Evolutionary conservation across 2,888 invertebrate species (phyloP).

Genomic region (Drosophila mettleri): DNA sequence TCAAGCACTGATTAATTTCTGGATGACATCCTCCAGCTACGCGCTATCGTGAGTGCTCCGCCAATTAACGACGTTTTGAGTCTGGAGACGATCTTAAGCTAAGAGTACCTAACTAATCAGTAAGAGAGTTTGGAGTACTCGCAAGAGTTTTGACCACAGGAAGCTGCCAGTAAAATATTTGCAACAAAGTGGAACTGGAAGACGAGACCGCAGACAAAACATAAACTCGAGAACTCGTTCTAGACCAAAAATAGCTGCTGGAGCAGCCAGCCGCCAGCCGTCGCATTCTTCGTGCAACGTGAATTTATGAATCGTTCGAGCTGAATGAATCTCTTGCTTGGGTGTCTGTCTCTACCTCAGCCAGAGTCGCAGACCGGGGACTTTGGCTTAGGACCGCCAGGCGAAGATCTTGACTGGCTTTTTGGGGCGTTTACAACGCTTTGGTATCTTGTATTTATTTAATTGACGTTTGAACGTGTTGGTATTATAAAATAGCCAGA

Average conservation of each 20-base stretch:
- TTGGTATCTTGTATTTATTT: slow-evolving; percentile 80
- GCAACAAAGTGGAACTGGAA: slow-evolving; percentile 26
- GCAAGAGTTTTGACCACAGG: slow-evolving; percentile 67
- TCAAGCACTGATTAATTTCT: slow-evolving; percentile 62
- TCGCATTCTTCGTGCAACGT: slow-evolving; percentile 52
- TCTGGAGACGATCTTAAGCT: slow-evolving; percentile 32
- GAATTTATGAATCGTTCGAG: slow-evolving; percentile 72
- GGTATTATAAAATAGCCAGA: slow-evolving; percentile 75
- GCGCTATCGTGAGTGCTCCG: slow-evolving; percentile 43
- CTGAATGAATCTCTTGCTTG: slow-evolving; percentile 71
- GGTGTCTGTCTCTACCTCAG: slow-evolving; percentile 31
- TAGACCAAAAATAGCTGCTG: slow-evolving; percentile 70
- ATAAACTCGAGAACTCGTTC: slow-evolving; percentile 55
- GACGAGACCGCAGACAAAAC: background rate
- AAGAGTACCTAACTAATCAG: slow-evolving; percentile 11
- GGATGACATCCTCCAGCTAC: slow-evolving; percentile 53
- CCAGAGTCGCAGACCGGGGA: slow-evolving; percentile 1
- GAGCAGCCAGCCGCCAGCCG: slow-evolving; percentile 5
- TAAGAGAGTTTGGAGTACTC: slow-evolving; percentile 28
- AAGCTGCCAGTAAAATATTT: slow-evolving; percentile 76
- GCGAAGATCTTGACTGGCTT: slow-evolving; percentile 43
- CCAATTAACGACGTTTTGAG: slow-evolving; percentile 63
- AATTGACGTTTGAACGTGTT: slow-evolving; percentile 80
- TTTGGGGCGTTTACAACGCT: slow-evolving; percentile 77
- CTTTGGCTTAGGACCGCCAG: slow-evolving; percentile 19